phyloP scores from a whole-genome alignment of 2,113 vertebrate genomes.

The Fukomys damarensis region DNA sequence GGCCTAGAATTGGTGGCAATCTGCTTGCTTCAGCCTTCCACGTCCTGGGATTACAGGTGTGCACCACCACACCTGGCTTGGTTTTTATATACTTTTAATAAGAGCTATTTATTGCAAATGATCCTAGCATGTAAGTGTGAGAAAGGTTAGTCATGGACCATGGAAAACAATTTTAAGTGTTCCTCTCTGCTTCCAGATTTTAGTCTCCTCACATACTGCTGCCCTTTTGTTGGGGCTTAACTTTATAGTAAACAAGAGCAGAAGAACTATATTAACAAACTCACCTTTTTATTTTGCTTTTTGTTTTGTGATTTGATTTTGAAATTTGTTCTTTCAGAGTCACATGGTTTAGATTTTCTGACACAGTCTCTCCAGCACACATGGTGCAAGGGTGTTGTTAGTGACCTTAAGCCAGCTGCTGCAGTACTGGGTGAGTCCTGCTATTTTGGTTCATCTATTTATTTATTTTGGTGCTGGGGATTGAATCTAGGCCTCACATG shows the following conservation, averaged over 20 bases:
- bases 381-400: background rate
- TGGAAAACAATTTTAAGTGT: background rate
- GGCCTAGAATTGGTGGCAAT: background rate
- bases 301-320: constrained; percentile 22
- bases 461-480: background rate
- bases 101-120: background rate
- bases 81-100: background rate
- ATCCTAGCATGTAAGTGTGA: background rate
- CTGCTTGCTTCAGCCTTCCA: background rate
- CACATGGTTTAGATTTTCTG: constrained; percentile 48
- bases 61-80: background rate
- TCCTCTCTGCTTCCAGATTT: background rate
- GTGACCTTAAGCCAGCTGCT: background rate
- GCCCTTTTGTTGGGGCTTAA: background rate
- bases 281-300: background rate
- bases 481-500: background rate
- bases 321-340: constrained; percentile 51
- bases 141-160: background rate
- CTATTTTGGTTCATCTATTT: background rate
- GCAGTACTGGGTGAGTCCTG: background rate
- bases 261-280: background rate
- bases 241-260: background rate
- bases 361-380: constrained; percentile 28
- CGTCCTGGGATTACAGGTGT: background rate
- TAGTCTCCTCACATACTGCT: background rate